Evolutionary conservation across 2,113 vertebrate species (phyloP).

Genomic region (Chaetodon auriga): DNA sequence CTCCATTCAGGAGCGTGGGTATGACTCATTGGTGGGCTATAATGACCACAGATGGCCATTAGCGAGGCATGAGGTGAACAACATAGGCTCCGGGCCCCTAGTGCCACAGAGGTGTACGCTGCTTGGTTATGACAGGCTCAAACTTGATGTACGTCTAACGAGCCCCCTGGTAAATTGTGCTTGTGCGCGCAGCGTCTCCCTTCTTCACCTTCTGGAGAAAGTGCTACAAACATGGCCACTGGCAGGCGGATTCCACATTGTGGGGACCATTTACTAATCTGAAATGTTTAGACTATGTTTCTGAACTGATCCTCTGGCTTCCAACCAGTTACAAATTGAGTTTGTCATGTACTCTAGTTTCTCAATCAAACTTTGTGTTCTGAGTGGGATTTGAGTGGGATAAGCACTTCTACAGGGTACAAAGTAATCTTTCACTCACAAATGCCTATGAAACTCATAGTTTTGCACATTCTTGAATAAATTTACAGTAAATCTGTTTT

Average conservation of each 20-base stretch:
- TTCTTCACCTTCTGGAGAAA: constrained; percentile 30
- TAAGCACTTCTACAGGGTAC: neutral
- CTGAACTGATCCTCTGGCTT: neutral
- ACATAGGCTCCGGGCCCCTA: constrained; percentile 57
- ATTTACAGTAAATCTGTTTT: neutral
- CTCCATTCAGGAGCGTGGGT: constrained; percentile 47
- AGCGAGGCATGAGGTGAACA: constrained; percentile 76
- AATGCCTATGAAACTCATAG: neutral
- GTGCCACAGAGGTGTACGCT: constrained; percentile 61
- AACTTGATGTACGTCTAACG: constrained; percentile 76
- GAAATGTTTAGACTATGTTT: neutral
- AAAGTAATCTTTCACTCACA: constrained; percentile 1
- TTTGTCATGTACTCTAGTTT: constrained; percentile 7
- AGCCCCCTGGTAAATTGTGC: constrained; percentile 70
- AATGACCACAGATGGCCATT: constrained; percentile 82
- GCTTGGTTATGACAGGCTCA: constrained; percentile 75
- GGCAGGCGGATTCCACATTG: constrained; percentile 12
- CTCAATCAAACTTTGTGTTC: constrained; percentile 1
- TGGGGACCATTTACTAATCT: constrained; percentile 20
- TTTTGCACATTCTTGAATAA: neutral
- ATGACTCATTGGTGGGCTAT: constrained; percentile 78
- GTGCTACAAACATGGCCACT: constrained; percentile 14
- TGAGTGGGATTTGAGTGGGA: neutral
- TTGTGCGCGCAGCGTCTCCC: constrained; percentile 21
- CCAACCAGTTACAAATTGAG: constrained; percentile 6